Conservation (phyloP, 2,797 vertebrate species). For the Spinus olivaceus region DNA sequence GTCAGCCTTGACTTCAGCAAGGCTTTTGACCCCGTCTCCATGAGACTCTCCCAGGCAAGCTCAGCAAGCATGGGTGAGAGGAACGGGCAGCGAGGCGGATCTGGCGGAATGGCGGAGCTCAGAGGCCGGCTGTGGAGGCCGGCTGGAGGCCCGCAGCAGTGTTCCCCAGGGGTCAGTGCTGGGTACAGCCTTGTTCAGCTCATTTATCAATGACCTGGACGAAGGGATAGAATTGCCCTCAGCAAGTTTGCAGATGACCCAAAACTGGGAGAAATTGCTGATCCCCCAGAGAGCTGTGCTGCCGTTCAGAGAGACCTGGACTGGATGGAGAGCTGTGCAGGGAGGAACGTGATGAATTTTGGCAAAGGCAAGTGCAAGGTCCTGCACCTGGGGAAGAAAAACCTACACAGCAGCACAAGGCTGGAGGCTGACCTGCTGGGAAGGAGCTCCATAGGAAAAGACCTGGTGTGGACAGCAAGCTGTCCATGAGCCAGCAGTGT, state of each 20-base stretch:
- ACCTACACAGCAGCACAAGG: not conserved
- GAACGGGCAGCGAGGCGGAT: not conserved
- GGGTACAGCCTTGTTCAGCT: not conserved
- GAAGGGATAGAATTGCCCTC: not conserved
- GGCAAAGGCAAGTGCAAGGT: not conserved
- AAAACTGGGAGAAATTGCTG: not conserved
- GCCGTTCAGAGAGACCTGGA: not conserved
- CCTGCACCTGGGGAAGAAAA: not conserved
- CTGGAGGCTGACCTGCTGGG: not conserved
- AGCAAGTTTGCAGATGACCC: not conserved
- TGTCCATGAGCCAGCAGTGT: not conserved
- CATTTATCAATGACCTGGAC: no score
- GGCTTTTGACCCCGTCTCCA: not conserved
- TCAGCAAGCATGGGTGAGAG: not conserved
- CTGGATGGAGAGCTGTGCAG: not conserved
- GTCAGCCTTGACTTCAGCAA: not conserved
- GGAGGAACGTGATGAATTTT: not conserved
- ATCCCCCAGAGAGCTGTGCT: not conserved
- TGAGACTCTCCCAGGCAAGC: not conserved
- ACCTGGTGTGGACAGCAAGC: fast-evolving
- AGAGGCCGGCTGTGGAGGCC: not conserved
- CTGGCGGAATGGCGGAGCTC: not conserved
- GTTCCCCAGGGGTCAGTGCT: no score
- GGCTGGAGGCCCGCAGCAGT: no score
- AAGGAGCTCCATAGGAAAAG: not conserved